These are phyloP conservation scores for Neopelma chrysocephalum DNA, from an alignment of 2,797 vertebrate genomes.

Conservation along the genomic window DNA sequence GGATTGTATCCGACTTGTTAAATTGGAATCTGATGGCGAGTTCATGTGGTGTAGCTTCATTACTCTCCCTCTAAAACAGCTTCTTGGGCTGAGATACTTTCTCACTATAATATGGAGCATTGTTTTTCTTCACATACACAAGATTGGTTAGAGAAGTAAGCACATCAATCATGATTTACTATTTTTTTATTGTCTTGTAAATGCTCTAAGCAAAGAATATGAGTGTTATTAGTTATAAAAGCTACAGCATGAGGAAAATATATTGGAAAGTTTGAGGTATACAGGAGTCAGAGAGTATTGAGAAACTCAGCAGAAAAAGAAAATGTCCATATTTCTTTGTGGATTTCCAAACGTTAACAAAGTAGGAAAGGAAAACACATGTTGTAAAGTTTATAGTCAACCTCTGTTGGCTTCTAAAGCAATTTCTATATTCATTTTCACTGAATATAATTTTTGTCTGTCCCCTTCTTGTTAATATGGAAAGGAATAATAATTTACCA, in stretches of 20 bases:
- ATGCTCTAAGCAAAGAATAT: constrained; percentile 33
- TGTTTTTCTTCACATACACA: not conserved
- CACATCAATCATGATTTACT: not conserved
- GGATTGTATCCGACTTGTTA: not conserved
- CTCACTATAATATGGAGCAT: not conserved
- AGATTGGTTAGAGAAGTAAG: not conserved
- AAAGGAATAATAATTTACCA: not conserved
- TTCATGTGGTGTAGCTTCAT: not conserved
- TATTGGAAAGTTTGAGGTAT: not conserved
- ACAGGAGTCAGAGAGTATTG: not conserved
- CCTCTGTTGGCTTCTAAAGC: not conserved
- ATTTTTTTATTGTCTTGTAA: constrained; percentile 15
- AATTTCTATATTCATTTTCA: constrained; percentile 6
- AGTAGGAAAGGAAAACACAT: not conserved
- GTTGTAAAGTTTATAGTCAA: not conserved
- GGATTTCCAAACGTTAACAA: constrained; percentile 14
- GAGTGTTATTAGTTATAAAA: constrained; percentile 15
- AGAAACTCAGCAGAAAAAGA: not conserved
- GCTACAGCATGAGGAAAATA: not conserved
- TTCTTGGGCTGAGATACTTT: not conserved
- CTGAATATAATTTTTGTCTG: not conserved
- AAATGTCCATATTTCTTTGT: not conserved
- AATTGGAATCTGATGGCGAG: not conserved
- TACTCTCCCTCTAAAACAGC: not conserved
- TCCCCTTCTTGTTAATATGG: not conserved